Evolutionary conservation across 2,113 vertebrate genomes (phyloP).

Genomic region (Melanerpes aurifrons): DNA sequence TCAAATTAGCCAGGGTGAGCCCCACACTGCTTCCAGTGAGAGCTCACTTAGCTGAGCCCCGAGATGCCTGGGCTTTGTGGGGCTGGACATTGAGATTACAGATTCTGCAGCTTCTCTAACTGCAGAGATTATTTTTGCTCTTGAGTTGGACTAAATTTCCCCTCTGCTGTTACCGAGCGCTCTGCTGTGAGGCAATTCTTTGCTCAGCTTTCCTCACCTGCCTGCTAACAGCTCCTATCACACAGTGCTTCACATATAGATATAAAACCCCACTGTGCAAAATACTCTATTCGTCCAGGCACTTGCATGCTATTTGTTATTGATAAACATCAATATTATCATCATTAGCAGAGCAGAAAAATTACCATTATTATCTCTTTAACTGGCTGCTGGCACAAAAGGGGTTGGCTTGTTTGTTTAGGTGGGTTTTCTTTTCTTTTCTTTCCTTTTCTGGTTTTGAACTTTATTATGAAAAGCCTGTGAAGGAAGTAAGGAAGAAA

Average conservation of each 20-base stretch:
- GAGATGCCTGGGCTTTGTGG: background rate
- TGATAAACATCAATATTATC: slow-evolving; percentile 67
- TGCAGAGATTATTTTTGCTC: slow-evolving; percentile 22
- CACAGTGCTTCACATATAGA: background rate
- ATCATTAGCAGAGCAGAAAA: slow-evolving; percentile 53
- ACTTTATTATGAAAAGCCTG: background rate
- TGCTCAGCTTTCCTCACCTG: slow-evolving; percentile 49
- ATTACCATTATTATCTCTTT: slow-evolving; percentile 54
- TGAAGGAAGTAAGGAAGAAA: slow-evolving; percentile 22
- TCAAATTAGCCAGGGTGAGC: background rate
- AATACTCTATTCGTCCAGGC: slow-evolving; percentile 38
- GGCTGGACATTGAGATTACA: slow-evolving; percentile 25
- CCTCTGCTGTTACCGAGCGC: background rate
- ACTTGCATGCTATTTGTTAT: slow-evolving; percentile 43
- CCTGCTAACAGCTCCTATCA: background rate
- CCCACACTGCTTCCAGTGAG: rapidly evolving
- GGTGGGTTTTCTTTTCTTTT: background rate
- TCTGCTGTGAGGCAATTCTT: slow-evolving; percentile 57
- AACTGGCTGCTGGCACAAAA: slow-evolving; percentile 8
- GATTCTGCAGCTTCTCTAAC: slow-evolving; percentile 7
- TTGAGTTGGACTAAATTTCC: background rate
- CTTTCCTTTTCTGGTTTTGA: background rate
- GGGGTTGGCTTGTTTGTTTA: background rate
- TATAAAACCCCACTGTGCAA: slow-evolving; percentile 58
- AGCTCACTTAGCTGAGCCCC: background rate